phyloP scores from a whole-genome alignment of 2,888 invertebrate species.

The Agelastica alni region DNA sequence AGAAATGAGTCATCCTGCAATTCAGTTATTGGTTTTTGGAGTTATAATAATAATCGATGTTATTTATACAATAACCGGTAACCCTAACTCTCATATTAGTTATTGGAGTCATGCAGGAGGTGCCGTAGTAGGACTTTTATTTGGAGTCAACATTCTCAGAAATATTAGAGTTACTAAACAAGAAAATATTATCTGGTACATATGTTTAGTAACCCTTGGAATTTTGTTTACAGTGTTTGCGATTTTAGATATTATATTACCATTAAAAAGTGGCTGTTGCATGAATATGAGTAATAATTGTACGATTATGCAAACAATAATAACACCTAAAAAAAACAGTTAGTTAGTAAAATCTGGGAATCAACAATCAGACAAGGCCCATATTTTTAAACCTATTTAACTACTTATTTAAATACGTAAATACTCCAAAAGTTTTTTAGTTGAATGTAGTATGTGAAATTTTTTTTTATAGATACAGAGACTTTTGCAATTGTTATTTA shows the following conservation, averaged over 20 bases:
- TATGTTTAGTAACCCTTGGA: not conserved
- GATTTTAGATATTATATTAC: not conserved
- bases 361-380: too few species aligned
- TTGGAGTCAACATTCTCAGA: slow-evolving; percentile 67
- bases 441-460: too few species aligned
- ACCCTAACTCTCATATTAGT: slow-evolving; percentile 51
- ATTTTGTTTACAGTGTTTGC: not conserved
- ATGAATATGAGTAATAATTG: too few species aligned
- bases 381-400: too few species aligned
- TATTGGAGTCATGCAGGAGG: slow-evolving; percentile 79
- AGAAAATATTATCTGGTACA: slow-evolving; percentile 61
- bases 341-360: too few species aligned
- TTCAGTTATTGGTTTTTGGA: slow-evolving; percentile 39
- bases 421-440: too few species aligned
- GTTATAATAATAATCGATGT: slow-evolving; percentile 33
- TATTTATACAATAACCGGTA: slow-evolving; percentile 53
- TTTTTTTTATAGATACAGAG: too few species aligned
- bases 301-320: too few species aligned
- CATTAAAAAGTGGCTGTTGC: too few species aligned
- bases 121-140: slow-evolving; percentile 79
- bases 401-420: too few species aligned
- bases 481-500: too few species aligned
- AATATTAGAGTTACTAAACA: slow-evolving; percentile 65
- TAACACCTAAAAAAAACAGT: too few species aligned
- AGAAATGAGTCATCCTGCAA: slow-evolving; percentile 78